Base-by-base conservation (phyloP, 1,140 invertebrate species). In the Chelonus insularis region DNA sequence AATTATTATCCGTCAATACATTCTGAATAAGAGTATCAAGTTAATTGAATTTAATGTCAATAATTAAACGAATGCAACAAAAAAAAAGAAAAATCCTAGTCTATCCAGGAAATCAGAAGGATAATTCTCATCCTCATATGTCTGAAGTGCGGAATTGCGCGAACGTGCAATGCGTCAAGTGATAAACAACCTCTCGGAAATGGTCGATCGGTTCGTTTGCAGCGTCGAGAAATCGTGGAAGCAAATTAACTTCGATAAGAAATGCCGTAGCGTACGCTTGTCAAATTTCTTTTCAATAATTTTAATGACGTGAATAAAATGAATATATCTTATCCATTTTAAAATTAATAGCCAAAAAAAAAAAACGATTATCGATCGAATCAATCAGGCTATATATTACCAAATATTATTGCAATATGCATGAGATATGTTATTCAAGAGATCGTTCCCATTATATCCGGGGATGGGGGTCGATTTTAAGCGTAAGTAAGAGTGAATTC, bases 401-500 rank as follows among this genome's bases (percentile, higher is more conserved):
- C 25, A 29, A 29, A 29, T 29, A 29, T 29, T 29, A 29, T 29
- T 3, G 7, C 25, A 29, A 20, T 57, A 18, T 57, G 14, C 25
- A 43, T 11, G 11, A 25, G n/a, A n/a, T 6, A 11, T 7, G 20
- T 52, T 11, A 18, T 57, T 11, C 5, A n/a, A 57, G 37, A 57
- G 20, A 43, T 25, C 25, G 9, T 41, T 12, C 37, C 18, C 21
- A 12, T 25, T 45, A 43, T 12, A 39, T 34, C 66, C 65, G 64
- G 64, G 70, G 70, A 68, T 74, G 66, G 71, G 65, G 67, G 68
- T 67, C 60, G 64, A 52, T 65, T 60, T 62, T 59, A 36, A 50
- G 43, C 20, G 36, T 12, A 62, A 67, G 70, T 69, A 72, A 71
- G 65, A 72, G 68, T 67, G 63, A 72, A 73, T 73, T 70, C 68